Base-by-base conservation (phyloP, 2,797 vertebrate species). In the Takifugu rubripes region DNA sequence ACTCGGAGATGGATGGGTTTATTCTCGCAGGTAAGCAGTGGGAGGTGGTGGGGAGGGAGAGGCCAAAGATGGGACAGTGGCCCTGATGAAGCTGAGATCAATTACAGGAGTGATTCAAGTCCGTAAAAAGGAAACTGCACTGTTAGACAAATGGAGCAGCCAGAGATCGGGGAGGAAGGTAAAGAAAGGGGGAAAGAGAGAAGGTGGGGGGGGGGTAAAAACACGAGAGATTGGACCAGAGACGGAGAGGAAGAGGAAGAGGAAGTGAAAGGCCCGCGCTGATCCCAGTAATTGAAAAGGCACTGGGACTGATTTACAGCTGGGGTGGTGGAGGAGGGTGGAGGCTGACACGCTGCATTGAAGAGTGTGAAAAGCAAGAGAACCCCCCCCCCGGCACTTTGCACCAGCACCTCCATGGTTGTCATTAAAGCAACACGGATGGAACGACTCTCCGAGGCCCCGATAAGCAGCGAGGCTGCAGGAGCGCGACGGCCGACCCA, bases 1-100 rank as follows among this genome's bases (percentile, higher is more conserved):
- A 84, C 84, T 84, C 82, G 84, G 81, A 86, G 83, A 87, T 84
- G 75, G 84, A 90, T 88, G 84, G 82, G 83, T 50, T 71, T 72
- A 68, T 81, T 87, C 73, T 78, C 74, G 69, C 59, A 56, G 74
- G 82, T 82, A 81, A 85, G 82, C 69, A 75, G 70, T 75, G 69
- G 65, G 62, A 66, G 74, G 62, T 66, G 74, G 68, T 52, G 14
- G 57, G 60, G 67, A 77, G 67, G 61, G 68, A 68, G 64, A 67
- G 56, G 62, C 74, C 54, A 52, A 49, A 68, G 71, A 73, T 54
- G 27, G 48, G 72, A 77, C 67, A 61, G 53, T 46, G 70, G 77
- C 65, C 58, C 64, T 49, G 25, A 25, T 2, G 6, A 42, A 25
- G 15, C 11, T 2, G 17, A 12, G 1, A 50, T 56, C 17, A 15